Conservation (phyloP, 2,888 invertebrate genomes). For the Conus canariensis region DNA sequence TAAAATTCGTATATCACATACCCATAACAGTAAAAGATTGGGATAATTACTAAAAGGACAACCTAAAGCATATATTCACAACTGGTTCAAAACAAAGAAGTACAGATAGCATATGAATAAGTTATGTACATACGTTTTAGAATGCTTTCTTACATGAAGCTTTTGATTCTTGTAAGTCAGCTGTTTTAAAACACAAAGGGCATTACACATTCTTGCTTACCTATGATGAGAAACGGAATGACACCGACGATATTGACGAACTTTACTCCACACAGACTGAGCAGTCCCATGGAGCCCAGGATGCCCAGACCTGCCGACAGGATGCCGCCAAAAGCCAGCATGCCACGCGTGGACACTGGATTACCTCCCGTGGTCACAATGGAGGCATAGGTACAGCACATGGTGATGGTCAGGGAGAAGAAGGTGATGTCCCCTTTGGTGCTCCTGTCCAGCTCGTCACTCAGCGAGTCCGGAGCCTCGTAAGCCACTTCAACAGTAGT, state of each 20-base stretch:
- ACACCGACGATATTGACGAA: slow-evolving; percentile 66
- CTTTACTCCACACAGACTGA: slow-evolving; percentile 52
- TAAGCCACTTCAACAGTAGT: slow-evolving; percentile 18
- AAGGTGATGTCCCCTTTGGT: slow-evolving; percentile 47
- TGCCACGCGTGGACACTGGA: slow-evolving; percentile 54
- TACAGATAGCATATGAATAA: background rate
- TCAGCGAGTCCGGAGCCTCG: slow-evolving; percentile 56
- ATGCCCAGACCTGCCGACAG: slow-evolving; percentile 61
- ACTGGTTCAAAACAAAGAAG: background rate
- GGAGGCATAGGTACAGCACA: slow-evolving; percentile 50
- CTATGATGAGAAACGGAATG: slow-evolving; percentile 65
- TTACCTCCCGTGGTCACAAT: slow-evolving; percentile 54
- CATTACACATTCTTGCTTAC: slow-evolving; percentile 47
- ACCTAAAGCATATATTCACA: background rate
- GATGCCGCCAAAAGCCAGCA: slow-evolving; percentile 58
- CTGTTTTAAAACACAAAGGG: too few relatives aligned
- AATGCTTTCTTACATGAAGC: too few relatives aligned
- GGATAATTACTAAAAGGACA: too few relatives aligned
- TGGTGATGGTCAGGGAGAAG: slow-evolving; percentile 48
- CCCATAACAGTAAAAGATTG: too few relatives aligned
- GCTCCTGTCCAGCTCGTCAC: slow-evolving; percentile 57
- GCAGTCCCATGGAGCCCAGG: slow-evolving; percentile 61
- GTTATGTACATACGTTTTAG: too few relatives aligned
- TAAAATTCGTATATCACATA: too few relatives aligned
- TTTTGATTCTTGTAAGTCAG: too few relatives aligned